phyloP scores from a whole-genome alignment of 2,888 invertebrate genomes.

The Microdon myrmicae region DNA sequence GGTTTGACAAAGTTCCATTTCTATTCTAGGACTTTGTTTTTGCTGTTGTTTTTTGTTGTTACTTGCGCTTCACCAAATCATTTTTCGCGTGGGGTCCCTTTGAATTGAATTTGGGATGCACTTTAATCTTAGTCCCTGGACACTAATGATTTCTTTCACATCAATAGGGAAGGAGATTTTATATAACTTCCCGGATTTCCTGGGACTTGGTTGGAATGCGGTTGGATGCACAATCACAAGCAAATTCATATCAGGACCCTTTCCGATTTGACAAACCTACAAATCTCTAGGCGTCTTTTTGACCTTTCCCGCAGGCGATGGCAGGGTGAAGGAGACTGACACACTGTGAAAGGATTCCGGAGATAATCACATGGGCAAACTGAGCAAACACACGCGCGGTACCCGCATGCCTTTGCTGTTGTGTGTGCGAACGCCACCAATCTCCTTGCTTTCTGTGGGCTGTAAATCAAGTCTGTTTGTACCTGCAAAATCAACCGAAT shows the following conservation, averaged over 20 bases:
- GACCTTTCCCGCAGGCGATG: background rate
- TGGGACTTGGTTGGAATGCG: constrained; percentile 12
- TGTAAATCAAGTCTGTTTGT: constrained; percentile 49
- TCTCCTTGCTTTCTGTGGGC: constrained; percentile 24
- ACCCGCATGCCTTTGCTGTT: constrained; percentile 45
- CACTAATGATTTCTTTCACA: background rate
- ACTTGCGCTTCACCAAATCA: constrained; percentile 32
- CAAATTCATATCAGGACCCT: constrained; percentile 41
- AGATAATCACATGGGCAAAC: constrained; percentile 35
- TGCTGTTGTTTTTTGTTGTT: constrained; percentile 18
- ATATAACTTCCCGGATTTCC: background rate
- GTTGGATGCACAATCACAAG: constrained; percentile 37
- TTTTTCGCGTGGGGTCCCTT: constrained; percentile 29
- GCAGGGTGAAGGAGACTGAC: background rate
- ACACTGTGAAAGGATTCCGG: background rate
- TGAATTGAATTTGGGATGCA: constrained; percentile 4
- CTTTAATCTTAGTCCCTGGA: background rate
- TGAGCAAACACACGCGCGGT: constrained; percentile 19
- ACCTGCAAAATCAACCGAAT: constrained; percentile 51
- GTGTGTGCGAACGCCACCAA: constrained; percentile 13
- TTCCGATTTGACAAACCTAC: constrained; percentile 39
- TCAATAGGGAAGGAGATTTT: background rate
- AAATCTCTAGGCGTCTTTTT: constrained; percentile 11
- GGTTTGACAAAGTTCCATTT: constrained; percentile 24
- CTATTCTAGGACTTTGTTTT: background rate